These are phyloP conservation scores for Euglossa dilemma DNA, from an alignment of 1,140 invertebrate species.

Conservation along the genomic window DNA sequence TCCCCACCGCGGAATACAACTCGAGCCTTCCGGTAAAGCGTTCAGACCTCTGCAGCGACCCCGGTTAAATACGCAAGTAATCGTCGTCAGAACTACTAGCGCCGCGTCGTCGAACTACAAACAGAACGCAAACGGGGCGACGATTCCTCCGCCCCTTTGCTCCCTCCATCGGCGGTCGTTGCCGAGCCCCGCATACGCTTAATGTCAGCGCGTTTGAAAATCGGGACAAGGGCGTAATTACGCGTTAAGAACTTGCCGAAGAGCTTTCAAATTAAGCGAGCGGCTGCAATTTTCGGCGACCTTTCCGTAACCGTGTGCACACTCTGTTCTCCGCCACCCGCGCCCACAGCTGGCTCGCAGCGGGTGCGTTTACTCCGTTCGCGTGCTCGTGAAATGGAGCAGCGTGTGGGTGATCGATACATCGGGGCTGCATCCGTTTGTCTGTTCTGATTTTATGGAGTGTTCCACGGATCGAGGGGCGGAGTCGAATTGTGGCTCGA, in stretches of 20 bases:
- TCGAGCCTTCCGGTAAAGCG: too few relatives aligned
- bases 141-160: background rate
- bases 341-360: background rate
- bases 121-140: constrained; percentile 14
- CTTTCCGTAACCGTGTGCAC: constrained; percentile 18
- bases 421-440: background rate
- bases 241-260: constrained; percentile 48
- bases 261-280: constrained; percentile 54
- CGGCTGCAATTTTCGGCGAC: constrained; percentile 43
- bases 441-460: background rate
- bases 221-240: constrained; percentile 55
- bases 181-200: constrained; percentile 37
- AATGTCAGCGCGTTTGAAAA: constrained; percentile 54
- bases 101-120: constrained; percentile 10
- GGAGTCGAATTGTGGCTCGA: background rate
- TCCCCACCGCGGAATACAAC: too few relatives aligned
- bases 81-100: background rate
- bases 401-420: constrained; percentile 18
- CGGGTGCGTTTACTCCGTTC: background rate
- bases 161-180: background rate
- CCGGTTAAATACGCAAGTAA: background rate
- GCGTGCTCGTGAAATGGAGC: background rate
- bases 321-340: background rate
- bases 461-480: background rate
- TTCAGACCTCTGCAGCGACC: too few relatives aligned